These are phyloP conservation scores for Neodiprion lecontei DNA, from an alignment of 1,140 invertebrate species.

Conservation along the genomic window DNA sequence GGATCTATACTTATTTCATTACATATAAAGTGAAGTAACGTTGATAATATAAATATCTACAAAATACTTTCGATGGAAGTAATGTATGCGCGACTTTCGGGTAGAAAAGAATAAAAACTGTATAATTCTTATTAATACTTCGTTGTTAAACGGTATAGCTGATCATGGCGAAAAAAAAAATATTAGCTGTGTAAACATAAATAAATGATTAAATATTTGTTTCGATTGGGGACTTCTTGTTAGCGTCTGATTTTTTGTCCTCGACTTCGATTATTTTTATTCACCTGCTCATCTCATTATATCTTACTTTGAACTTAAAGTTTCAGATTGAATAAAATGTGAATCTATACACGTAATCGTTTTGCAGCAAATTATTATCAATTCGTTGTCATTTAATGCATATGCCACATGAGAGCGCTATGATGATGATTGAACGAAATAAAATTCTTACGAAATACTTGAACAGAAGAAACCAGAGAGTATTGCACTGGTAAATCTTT, in stretches of 20 bases:
- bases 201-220: constrained; percentile 26
- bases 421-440: too few relatives aligned
- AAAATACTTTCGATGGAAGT: background rate
- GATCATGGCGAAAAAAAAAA: constrained; percentile 2
- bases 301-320: too few relatives aligned
- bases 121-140: background rate
- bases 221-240: background rate
- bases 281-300: too few relatives aligned
- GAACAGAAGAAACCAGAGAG: too few relatives aligned
- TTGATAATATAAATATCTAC: background rate
- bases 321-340: too few relatives aligned
- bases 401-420: too few relatives aligned
- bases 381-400: background rate
- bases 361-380: background rate
- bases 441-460: too few relatives aligned
- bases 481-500: background rate
- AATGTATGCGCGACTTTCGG: background rate
- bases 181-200: constrained; percentile 12
- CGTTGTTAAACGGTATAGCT: constrained; percentile 6
- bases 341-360: too few relatives aligned
- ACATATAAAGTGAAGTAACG: constrained; percentile 4
- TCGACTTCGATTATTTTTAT: too few relatives aligned
- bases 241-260: too few relatives aligned
- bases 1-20: constrained; percentile 2
- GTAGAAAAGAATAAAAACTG: background rate